Conservation (phyloP, 2,888 invertebrate species). For the Erebia aethiops region DNA sequence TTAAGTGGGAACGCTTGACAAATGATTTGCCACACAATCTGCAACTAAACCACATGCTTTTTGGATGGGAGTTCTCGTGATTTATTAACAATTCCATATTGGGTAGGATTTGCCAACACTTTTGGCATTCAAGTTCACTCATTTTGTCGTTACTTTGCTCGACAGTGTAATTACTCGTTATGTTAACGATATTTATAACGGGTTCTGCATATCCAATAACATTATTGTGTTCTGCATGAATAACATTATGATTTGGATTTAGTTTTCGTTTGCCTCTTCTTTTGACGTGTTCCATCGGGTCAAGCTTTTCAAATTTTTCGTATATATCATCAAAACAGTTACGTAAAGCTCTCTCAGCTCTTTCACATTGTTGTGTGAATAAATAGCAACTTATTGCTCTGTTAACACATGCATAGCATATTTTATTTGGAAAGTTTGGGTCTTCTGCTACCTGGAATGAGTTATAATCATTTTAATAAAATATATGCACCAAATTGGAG, state of each 20-base stretch:
- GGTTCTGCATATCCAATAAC: conserved; percentile 74
- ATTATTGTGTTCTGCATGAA: conserved; percentile 56
- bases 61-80: conserved; percentile 67
- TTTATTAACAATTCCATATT: conserved; percentile 58
- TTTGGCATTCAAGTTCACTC: conserved; percentile 63
- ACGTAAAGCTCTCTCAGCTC: conserved; percentile 62
- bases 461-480: neutral
- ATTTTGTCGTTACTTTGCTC: conserved; percentile 45
- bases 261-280: conserved; percentile 67
- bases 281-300: conserved; percentile 60
- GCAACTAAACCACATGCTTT: conserved; percentile 71
- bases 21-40: conserved; percentile 69
- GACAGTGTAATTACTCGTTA: conserved; percentile 43
- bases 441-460: conserved; percentile 61
- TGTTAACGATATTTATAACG: conserved; percentile 60
- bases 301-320: conserved; percentile 67
- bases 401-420: conserved; percentile 66
- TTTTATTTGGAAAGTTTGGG: conserved; percentile 64
- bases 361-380: conserved; percentile 71
- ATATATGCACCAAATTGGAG: too few relatives aligned
- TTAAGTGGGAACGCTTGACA: conserved; percentile 56
- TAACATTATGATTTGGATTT: conserved; percentile 59
- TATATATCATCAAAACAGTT: conserved; percentile 71
- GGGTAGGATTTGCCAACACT: conserved; percentile 67
- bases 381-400: conserved; percentile 63